phyloP scores from a whole-genome alignment of 2,888 invertebrate species.

The Lepidocyrtoides sp. region DNA sequence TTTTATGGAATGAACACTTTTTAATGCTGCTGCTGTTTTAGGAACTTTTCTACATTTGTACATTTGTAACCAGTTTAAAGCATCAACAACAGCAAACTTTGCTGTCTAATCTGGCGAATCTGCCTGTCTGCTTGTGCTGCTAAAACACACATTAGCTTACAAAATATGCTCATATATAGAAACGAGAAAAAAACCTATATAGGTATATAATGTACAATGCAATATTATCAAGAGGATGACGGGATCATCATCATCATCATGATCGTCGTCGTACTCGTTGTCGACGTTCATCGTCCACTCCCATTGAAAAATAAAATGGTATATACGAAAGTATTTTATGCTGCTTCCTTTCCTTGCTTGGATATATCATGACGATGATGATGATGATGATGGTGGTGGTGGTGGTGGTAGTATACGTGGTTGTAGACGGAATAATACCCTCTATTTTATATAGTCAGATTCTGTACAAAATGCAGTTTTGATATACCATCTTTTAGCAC shows the following conservation, averaged over 20 bases:
- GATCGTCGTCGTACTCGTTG: constrained; percentile 72
- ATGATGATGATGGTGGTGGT: constrained; percentile 20
- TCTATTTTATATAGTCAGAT: background rate
- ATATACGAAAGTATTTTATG: constrained; percentile 62
- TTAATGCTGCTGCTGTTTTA: constrained; percentile 23
- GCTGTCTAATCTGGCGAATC: constrained; percentile 42
- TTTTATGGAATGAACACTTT: constrained; percentile 7
- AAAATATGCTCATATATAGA: constrained; percentile 21
- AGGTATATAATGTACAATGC: background rate
- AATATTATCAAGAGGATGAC: constrained; percentile 51
- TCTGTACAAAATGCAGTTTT: background rate
- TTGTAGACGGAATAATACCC: constrained; percentile 42
- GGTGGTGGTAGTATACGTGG: too few species aligned
- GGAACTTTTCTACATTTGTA: constrained; percentile 12
- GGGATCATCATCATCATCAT: constrained; percentile 66
- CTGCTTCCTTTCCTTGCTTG: constrained; percentile 54
- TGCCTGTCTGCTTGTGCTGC: background rate
- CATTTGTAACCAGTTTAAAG: constrained; percentile 43
- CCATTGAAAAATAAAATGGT: constrained; percentile 66
- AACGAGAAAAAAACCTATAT: constrained; percentile 23
- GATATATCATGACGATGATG: constrained; percentile 6
- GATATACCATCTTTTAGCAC: background rate
- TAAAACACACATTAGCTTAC: constrained; percentile 50
- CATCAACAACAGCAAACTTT: constrained; percentile 17
- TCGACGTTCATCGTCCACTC: constrained; percentile 78